Evolutionary conservation across 2,797 vertebrate species (phyloP), one percentile per base, ranked within the genome.

Genomic region (Poeciliopsis turneri): DNA sequence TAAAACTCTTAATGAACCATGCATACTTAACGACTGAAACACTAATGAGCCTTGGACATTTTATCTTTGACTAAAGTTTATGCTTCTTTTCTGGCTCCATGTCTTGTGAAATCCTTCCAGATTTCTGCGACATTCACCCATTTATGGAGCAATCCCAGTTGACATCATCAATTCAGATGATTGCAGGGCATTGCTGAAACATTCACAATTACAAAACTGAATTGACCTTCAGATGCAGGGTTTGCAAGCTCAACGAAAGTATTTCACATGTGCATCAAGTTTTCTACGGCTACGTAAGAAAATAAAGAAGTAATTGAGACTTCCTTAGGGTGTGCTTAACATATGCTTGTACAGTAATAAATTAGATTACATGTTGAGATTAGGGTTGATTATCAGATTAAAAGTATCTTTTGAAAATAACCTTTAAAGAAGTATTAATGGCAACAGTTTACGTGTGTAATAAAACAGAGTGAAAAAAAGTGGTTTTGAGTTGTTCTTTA

Each of bases 191-290:
- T 77, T 81, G 49, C 53, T 74, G 71, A 72, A 66, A 16, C n/a
- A 72, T 59, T 76, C 51, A 68, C 23, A 49, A 5, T 79, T 74
- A 64, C 57, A 73, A 61, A 68, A 66, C 55, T 74, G 20, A 82
- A 76, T 7, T 39, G 64, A 74, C 20, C 43, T 66, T 61, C 39
- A 41, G 28, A 75, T 75, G 13, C 1, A 43, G 23, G 41, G 7
- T 15, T 64, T 36, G 16, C 33, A 39, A 39, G 61, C 7, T 51
- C 25, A 2, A 45, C 16, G 1, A 33, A 39, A 53, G 41, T 43
- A 53, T 45, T 55, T 59, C 36, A 30, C 46, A 78, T n/a, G 30
- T 36, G 43, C 16, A 46, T 39, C 69, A 61, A 28, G 45, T 72
- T 47, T 33, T 7, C 30, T 23, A 8, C 6, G 11, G 4, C 2